A percentile compares a stretch with the other conserved stretches of the same genome.
These are phyloP conservation scores for Caenorhabditis sinica DNA, from an alignment of 2,888 invertebrate species.

Conservation along the genomic window DNA sequence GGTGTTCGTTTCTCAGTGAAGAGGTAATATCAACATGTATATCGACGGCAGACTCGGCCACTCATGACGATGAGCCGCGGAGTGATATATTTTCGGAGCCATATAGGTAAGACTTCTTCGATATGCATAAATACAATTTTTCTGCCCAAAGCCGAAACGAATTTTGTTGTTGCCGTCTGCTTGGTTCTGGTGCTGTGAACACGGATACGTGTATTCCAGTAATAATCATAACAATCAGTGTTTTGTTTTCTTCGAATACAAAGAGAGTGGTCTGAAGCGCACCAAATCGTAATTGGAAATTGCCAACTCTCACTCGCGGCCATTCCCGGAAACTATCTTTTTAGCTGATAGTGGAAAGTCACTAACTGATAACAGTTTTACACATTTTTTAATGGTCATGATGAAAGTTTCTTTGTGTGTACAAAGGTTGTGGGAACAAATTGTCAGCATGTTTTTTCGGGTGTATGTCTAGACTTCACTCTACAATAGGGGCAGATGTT, in stretches of 20 bases:
- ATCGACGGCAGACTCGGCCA: conserved; percentile 80
- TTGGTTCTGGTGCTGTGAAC: not conserved
- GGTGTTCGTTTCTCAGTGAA: conserved; percentile 79
- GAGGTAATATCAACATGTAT: conserved; percentile 74
- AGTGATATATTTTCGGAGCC: conserved; percentile 95
- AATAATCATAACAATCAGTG: not conserved
- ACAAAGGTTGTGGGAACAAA: conserved; percentile 12
- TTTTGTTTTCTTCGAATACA: not conserved
- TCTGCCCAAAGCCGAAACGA: not conserved
- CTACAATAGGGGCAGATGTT: not conserved
- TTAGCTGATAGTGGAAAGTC: conserved; percentile 38
- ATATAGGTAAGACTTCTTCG: conserved; percentile 85
- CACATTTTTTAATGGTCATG: conserved; percentile 21
- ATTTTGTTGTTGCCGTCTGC: not conserved
- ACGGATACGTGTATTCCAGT: not conserved
- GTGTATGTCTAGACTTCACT: conserved; percentile 4
- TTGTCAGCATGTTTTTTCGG: not conserved
- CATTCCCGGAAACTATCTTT: conserved; percentile 44
- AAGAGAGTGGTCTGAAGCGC: not conserved
- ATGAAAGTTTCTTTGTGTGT: not conserved
- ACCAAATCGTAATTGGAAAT: conserved; percentile 16
- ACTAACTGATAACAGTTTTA: conserved; percentile 27
- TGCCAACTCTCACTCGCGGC: conserved; percentile 4
- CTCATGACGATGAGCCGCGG: conserved; percentile 87
- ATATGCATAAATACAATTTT: conserved; percentile 67